A percentile compares a stretch with the other conserved stretches of the same genome.
Conservation (phyloP, 2,888 invertebrate genomes). For the Tachina fera region DNA sequence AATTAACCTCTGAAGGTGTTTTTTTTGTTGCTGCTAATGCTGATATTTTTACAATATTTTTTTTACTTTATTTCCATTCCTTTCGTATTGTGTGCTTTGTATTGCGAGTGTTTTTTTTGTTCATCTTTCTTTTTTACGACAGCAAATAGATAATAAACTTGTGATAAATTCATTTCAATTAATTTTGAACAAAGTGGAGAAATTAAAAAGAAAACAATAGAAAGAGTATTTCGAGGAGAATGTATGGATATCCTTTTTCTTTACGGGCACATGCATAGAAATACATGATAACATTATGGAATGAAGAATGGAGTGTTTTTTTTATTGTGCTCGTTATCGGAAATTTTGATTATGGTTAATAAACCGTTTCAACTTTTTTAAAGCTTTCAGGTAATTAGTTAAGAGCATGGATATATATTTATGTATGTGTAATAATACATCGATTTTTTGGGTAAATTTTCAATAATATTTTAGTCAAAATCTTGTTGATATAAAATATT, state of each 20-base stretch:
- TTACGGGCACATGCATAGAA: too few species aligned
- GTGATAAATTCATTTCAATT: conserved; percentile 71
- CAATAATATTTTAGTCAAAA: too few species aligned
- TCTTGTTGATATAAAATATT: too few species aligned
- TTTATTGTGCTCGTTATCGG: not conserved
- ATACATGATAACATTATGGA: too few species aligned
- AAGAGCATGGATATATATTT: too few species aligned
- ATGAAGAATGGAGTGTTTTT: too few species aligned
- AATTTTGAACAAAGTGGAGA: conserved; percentile 75
- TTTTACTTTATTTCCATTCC: conserved; percentile 21
- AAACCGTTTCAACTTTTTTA: too few species aligned
- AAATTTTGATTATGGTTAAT: too few species aligned
- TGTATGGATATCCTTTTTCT: not conserved
- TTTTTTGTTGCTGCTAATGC: conserved; percentile 54
- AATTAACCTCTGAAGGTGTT: conserved; percentile 70
- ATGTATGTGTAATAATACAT: too few species aligned
- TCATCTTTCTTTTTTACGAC: conserved; percentile 67
- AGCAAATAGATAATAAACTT: conserved; percentile 68
- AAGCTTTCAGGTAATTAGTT: too few species aligned
- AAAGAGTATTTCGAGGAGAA: not conserved
- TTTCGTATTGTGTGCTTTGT: conserved; percentile 29
- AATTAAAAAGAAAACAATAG: conserved; percentile 48
- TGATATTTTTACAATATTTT: not conserved
- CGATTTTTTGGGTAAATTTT: too few species aligned
- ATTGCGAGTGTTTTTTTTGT: conserved; percentile 20